phyloP scores from a whole-genome alignment of 2,113 vertebrate species.

The Oncorhynchus tshawytscha region DNA sequence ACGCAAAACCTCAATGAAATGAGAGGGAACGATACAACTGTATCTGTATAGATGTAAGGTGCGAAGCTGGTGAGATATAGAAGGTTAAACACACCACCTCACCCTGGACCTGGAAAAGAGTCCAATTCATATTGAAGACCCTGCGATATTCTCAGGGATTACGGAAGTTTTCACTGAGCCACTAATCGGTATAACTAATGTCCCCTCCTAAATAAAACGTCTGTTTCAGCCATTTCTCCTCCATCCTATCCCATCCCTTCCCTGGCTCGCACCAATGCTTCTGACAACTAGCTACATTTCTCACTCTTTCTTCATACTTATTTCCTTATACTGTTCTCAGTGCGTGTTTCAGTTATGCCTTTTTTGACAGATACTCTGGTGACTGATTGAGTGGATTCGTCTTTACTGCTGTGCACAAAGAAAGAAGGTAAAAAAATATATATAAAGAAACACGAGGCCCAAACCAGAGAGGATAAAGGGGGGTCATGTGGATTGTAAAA shows the following conservation, averaged over 20 bases:
- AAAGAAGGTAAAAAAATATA: too few species aligned
- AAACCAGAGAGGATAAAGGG: too few species aligned
- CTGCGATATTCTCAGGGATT: constrained; percentile 65
- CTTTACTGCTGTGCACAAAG: background rate
- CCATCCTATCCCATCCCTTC: too few species aligned
- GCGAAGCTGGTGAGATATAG: background rate
- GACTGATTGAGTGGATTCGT: background rate
- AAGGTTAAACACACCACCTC: constrained; percentile 44
- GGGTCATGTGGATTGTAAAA: background rate
- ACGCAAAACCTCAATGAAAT: background rate
- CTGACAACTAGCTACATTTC: background rate
- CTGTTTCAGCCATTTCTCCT: constrained; percentile 52
- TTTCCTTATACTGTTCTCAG: background rate
- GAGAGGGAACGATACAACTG: background rate
- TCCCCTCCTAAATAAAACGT: constrained; percentile 58
- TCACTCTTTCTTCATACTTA: background rate
- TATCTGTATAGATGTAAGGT: constrained; percentile 37
- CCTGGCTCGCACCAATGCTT: background rate
- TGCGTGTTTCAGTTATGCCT: background rate
- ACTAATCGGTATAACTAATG: constrained; percentile 66
- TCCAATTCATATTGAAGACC: constrained; percentile 69
- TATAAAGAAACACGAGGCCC: too few species aligned
- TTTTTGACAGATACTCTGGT: background rate
- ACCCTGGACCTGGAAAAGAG: constrained; percentile 54
- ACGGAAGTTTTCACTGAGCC: constrained; percentile 66